Base-by-base conservation (phyloP, 2,797 vertebrate genomes). In the Oreochromis grahami region DNA sequence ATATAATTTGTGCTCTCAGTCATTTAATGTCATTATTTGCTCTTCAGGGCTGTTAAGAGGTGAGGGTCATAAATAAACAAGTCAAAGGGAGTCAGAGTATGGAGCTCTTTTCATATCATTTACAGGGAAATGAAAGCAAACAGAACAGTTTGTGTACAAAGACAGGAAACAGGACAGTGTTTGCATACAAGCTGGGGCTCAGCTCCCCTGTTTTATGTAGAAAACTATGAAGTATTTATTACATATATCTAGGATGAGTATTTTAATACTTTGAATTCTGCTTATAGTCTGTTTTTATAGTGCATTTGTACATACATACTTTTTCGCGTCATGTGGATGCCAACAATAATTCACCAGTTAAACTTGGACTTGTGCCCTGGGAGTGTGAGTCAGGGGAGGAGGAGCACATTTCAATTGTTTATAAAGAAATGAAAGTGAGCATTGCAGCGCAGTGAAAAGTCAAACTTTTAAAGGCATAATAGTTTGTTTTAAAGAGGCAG, bases 51-150 rank as follows among this genome's bases (percentile, higher is more conserved):
- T 78, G 11, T 21, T 55, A 60, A 76, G 5, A 21, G 56, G 78
- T 86, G 79, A 82, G 5, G 32, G 19, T 26, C 17, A 12, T 74
- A 48, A 55, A 45, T 58, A 19, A 77, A 29, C 5, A 12, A 48
- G 38, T 32, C 26, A 43, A 36, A 84, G 10, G 15, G 10, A 74
- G 3, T 48, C 26, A 13, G 26, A 6, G 21, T 11, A 88, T 84
- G 87, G 82, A 36, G 50, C 77, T 19, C 4, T 2, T 21, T 36
- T 11, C 8, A 2, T 11, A 17, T 52, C 9, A 82, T 78, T 90
- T 86, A 41, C 19, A 38, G 21, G 48, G 79, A 90, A 92, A 76
- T 78, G 84, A 92, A 92, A 94, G 81, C 17, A 6, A 55, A 65
- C 14, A 4, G 9, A 8, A 2, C 8, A 52, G 12, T 56, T 78